Evolutionary conservation across 2,888 invertebrate species (phyloP).

Genomic region (Holacanthella duospinosa): DNA sequence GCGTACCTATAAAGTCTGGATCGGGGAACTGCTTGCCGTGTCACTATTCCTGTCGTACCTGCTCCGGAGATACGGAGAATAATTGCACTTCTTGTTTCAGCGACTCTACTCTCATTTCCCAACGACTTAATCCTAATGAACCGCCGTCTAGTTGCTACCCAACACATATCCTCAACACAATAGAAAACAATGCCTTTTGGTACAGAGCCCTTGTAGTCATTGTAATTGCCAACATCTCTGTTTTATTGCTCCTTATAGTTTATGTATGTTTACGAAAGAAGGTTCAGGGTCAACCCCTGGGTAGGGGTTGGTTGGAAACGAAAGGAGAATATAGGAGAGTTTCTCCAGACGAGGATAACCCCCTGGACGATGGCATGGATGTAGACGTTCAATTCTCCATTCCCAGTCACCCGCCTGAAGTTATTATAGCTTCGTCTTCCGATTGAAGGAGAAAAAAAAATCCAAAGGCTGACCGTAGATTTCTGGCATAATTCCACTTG

Average conservation of each 20-base stretch:
- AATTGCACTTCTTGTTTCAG: constrained; percentile 58
- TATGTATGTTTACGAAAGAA: constrained; percentile 21
- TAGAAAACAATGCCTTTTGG: constrained; percentile 46
- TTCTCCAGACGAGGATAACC: constrained; percentile 24
- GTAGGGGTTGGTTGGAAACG: constrained; percentile 3
- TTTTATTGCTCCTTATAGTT: constrained; percentile 37
- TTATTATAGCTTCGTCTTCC: too few relatives aligned
- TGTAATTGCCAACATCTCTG: constrained; percentile 42
- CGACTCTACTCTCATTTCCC: constrained; percentile 47
- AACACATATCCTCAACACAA: constrained; percentile 44
- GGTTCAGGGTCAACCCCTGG: neutral
- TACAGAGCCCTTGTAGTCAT: constrained; percentile 45
- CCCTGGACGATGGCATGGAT: constrained; percentile 13
- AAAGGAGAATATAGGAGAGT: constrained; percentile 20
- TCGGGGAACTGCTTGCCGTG: constrained; percentile 51
- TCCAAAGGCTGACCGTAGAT: too few relatives aligned
- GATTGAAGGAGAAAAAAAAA: too few relatives aligned
- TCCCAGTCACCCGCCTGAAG: neutral
- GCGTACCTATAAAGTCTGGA: neutral
- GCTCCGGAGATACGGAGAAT: constrained; percentile 57
- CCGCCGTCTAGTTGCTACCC: constrained; percentile 47
- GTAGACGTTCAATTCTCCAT: constrained; percentile 7
- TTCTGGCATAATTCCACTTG: too few relatives aligned
- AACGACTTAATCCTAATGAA: neutral
- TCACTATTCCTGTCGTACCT: constrained; percentile 63